Evolutionary conservation across 2,797 vertebrate genomes (phyloP), one percentile per base, ranked within the genome.

Genomic region (Oceanodroma leucorhoa): DNA sequence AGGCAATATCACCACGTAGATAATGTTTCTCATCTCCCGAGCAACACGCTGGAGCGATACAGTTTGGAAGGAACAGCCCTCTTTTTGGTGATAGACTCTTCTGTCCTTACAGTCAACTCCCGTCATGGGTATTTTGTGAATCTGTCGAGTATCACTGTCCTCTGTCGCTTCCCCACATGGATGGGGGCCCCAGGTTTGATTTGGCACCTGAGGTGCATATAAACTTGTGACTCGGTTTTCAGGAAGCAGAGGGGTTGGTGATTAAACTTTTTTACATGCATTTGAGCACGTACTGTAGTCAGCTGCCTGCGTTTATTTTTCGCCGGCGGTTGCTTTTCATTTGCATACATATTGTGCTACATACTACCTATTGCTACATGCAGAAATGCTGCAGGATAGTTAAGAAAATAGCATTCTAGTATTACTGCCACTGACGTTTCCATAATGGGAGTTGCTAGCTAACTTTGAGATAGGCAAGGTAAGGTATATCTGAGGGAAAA

Each of bases 231-330:
- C 69, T 86, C 1, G 15, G 22, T 43, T 41, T 53, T 72, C 77
- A 90, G 83, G 90, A 85, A 80, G 83, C 14, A 0, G 45, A 71
- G 58, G 54, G 61, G 17, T 24, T 72, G 88, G 27, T 45, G 55
- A 61, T 87, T 71, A 79, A 93, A 55, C 24, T 26, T 54, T 73
- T 87, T 87, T 19, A 71, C 64, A 7, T 1, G 18, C 53, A 0
- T 54, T 90, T 17, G 30, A 90, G 91, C 90, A 91, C 14, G 10
- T 73, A 29, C 36, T 38, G n/a, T 32, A 87, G 94, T 94, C 96
- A 93, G 67, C 91, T 95, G 89, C 86, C 83, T 79, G 71, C 89
- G 80, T 86, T 72, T 89, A 60, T 70, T 85, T 87, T 80, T 94
- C 1, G 3, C 38, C 41, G 94, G 93, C 70, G 34, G 54, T 79